Evolutionary conservation across 2,113 vertebrate genomes (phyloP), one percentile per base, ranked within the genome.

Genomic region (Platichthys stellatus): DNA sequence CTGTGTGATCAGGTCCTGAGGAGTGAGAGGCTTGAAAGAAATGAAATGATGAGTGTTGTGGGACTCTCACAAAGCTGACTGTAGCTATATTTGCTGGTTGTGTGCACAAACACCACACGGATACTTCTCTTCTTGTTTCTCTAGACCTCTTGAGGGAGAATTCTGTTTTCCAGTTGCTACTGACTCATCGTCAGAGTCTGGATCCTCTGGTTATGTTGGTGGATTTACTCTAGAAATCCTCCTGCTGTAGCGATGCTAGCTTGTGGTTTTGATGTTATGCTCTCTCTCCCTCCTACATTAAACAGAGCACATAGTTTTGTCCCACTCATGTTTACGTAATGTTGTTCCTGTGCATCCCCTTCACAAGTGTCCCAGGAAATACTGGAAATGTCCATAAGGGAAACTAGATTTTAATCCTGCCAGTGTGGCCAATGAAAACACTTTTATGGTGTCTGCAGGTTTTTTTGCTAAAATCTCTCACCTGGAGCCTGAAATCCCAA

Each of bases 11-110:
- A 15, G 47, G 5, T 14, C 15, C 47, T 61, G 17, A 40, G 23
- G 28, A 76, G 66, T 47, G 23, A 65, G 62, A 63, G 23, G 51
- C 24, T 38, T n/a, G 59, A 45, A 23, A 53, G 18, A 56, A 56
- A 21, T 56, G n/a, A 56, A 65, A 79, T 0, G 14, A 0, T 51
- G n/a, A 17, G 28, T 21, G 18, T 31, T 64, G 15, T 35, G 18
- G 28, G 28, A 31, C 6, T 31, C 28, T 31, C 6, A 7, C 6
- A 7, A 31, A 31, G 31, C 6, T 31, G 31, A 31, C 31, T 8
- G 31, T 0, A 7, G 31, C 31, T 0, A 7, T 31, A 7, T 31
- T 7, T 31, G 31, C 4, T 31, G 31, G 31, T 31, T 6, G 7
- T 6, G 1, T 7, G 31, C 28, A 31, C 28, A 31, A 31, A 31